phyloP scores from a whole-genome alignment of 2,113 vertebrate genomes.

The Prochilodus magdalenae region DNA sequence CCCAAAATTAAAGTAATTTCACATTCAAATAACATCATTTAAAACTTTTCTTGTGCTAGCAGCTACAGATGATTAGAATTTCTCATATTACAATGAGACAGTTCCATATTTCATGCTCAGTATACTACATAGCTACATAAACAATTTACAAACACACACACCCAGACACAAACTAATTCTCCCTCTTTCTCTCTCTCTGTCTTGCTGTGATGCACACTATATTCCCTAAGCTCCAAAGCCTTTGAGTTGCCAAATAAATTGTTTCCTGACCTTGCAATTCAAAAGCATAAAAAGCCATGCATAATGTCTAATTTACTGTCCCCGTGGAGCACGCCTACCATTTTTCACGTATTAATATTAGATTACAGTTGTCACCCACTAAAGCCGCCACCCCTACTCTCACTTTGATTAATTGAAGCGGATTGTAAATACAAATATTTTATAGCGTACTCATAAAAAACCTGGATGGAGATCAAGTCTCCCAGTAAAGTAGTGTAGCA shows the following conservation, averaged over 20 bases:
- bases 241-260: slow-evolving; percentile 64
- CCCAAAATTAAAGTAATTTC: neutral
- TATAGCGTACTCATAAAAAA: slow-evolving; percentile 79
- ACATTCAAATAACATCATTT: slow-evolving; percentile 15
- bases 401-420: slow-evolving; percentile 82
- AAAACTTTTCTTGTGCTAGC: neutral
- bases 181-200: slow-evolving; percentile 32
- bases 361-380: slow-evolving; percentile 85
- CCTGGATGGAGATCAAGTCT: slow-evolving; percentile 54
- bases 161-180: slow-evolving; percentile 32
- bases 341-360: slow-evolving; percentile 96
- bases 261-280: slow-evolving; percentile 65
- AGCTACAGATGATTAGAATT: slow-evolving; percentile 5
- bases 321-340: slow-evolving; percentile 83
- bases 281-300: slow-evolving; percentile 86
- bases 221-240: slow-evolving; percentile 55
- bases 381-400: slow-evolving; percentile 76
- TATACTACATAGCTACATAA: slow-evolving; percentile 41
- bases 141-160: slow-evolving; percentile 34
- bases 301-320: slow-evolving; percentile 98
- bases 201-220: slow-evolving; percentile 41
- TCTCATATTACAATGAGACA: slow-evolving; percentile 22
- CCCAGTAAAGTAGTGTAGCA: slow-evolving; percentile 54
- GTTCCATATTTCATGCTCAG: slow-evolving; percentile 33
- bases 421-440: slow-evolving; percentile 85